Conservation (phyloP, 2,797 vertebrate genomes). For the Brachyrhaphis roseni region DNA sequence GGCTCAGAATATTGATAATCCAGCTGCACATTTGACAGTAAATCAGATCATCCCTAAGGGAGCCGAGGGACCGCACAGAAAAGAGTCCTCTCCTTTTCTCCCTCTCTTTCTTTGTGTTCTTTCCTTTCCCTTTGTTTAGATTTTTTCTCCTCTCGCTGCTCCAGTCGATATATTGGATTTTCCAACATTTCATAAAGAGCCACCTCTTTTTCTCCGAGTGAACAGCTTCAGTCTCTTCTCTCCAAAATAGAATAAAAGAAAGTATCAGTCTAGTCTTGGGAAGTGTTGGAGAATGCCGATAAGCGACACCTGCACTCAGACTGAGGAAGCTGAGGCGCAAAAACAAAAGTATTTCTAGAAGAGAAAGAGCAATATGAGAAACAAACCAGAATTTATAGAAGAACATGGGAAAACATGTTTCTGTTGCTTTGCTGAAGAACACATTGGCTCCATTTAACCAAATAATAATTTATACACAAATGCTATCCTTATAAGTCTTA, state of each 20-base stretch:
- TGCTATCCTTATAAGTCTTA: background rate
- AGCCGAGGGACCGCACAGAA: slow-evolving; percentile 54
- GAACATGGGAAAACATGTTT: background rate
- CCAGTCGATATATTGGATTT: slow-evolving; percentile 18
- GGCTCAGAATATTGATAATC: slow-evolving; percentile 78
- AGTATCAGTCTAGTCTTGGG: background rate
- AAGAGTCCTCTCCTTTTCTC: slow-evolving; percentile 55
- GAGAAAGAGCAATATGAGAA: background rate
- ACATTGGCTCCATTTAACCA: background rate
- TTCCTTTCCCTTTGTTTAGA: slow-evolving; percentile 39
- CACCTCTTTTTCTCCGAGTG: background rate
- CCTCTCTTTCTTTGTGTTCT: slow-evolving; percentile 18
- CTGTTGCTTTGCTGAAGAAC: background rate
- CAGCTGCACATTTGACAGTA: slow-evolving; percentile 67
- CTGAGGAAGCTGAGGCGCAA: background rate
- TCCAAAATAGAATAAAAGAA: background rate
- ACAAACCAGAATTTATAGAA: background rate
- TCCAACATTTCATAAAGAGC: slow-evolving; percentile 15
- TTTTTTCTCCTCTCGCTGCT: slow-evolving; percentile 4
- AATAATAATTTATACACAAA: background rate
- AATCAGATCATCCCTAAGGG: slow-evolving; percentile 75
- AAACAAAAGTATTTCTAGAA: too few relatives aligned
- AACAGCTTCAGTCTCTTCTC: background rate
- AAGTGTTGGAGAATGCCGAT: background rate
- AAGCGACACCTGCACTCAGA: background rate